These are phyloP conservation scores for Perccottus glenii DNA, from an alignment of 2,113 vertebrate genomes.

Conservation along the genomic window DNA sequence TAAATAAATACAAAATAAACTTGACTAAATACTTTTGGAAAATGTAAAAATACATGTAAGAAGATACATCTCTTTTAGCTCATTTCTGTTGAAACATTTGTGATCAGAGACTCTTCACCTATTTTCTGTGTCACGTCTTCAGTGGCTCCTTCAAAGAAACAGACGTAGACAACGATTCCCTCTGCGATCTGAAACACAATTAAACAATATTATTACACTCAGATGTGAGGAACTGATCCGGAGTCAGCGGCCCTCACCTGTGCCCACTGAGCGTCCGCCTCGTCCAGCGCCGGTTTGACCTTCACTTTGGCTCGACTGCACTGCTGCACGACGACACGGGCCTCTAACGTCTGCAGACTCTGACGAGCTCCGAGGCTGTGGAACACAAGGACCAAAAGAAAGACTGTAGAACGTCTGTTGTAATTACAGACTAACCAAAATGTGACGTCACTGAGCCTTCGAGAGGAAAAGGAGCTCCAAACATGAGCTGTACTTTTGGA, in stretches of 20 bases:
- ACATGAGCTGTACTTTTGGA: too few relatives aligned
- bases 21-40: too few relatives aligned
- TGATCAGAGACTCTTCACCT: conserved; percentile 71
- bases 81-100: too few relatives aligned
- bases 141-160: conserved; percentile 88
- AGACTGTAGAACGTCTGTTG: too few relatives aligned
- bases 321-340: conserved; percentile 84
- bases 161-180: conserved; percentile 88
- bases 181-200: conserved; percentile 80
- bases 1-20: too few relatives aligned
- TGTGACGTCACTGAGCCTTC: too few relatives aligned
- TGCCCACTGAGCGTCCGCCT: conserved; percentile 79
- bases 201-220: background rate
- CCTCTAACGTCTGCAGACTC: conserved; percentile 30
- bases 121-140: conserved; percentile 85
- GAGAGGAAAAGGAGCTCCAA: too few relatives aligned
- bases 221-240: too few relatives aligned
- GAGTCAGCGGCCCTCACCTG: conserved; percentile 76
- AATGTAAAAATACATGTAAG: too few relatives aligned
- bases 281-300: conserved; percentile 73
- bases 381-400: too few relatives aligned
- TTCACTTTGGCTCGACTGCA: conserved; percentile 81
- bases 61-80: too few relatives aligned
- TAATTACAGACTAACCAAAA: too few relatives aligned
- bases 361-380: conserved; percentile 8